These are phyloP conservation scores for Pygoscelis adeliae DNA, from an alignment of 2,113 vertebrate genomes.

Conservation along the genomic window DNA sequence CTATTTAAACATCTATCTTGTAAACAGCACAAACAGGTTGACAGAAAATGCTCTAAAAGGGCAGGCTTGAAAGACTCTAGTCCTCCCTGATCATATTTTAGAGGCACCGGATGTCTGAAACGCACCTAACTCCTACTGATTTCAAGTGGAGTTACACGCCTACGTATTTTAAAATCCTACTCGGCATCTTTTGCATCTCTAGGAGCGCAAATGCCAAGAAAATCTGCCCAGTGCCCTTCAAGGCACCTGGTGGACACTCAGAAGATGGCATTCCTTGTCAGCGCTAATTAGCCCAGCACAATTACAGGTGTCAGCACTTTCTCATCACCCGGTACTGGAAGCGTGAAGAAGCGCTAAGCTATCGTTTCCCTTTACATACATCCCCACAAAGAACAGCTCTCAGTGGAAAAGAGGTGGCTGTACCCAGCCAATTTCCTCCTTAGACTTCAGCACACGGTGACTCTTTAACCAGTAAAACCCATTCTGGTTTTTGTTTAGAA, in stretches of 20 bases:
- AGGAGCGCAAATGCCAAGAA: background rate
- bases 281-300: background rate
- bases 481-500: background rate
- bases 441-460: background rate
- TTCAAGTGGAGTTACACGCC: background rate
- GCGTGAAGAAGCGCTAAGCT: background rate
- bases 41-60: background rate
- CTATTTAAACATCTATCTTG: background rate
- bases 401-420: background rate
- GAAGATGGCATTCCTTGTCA: background rate
- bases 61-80: background rate
- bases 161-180: background rate
- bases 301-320: background rate
- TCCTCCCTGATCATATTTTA: background rate
- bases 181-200: background rate
- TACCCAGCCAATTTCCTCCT: background rate
- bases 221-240: background rate
- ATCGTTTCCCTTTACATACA: background rate
- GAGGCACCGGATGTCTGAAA: background rate
- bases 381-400: background rate
- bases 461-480: background rate
- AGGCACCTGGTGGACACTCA: background rate
- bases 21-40: background rate
- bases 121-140: background rate
- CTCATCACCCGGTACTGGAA: background rate